Percentiles rank a stretch among this genome's conserved stretches.
Evolutionary conservation across 2,113 vertebrate genomes (phyloP).

Genomic region (Cathartes aura): DNA sequence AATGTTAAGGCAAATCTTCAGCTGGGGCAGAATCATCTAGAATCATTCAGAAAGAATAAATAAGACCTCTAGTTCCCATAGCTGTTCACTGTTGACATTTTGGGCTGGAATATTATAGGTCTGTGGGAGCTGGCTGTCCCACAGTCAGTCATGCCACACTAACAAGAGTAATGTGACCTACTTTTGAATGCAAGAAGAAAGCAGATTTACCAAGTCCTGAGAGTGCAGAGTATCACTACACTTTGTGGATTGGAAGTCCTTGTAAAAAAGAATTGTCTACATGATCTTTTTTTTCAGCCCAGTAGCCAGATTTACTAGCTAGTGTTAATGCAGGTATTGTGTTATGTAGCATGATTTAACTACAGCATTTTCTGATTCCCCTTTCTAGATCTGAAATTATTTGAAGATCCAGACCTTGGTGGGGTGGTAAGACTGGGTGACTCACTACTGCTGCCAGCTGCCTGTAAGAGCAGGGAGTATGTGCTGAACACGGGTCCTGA

Average conservation of each 20-base stretch:
- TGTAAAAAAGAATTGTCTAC: background rate
- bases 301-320: background rate
- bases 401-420: conserved; percentile 84
- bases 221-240: background rate
- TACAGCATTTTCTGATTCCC: background rate
- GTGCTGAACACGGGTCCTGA: background rate
- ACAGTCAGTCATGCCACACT: background rate
- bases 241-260: background rate
- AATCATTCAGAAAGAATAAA: background rate
- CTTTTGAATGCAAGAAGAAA: background rate
- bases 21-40: background rate
- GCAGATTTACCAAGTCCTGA: background rate
- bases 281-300: background rate
- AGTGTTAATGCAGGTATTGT: background rate
- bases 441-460: conserved; percentile 75
- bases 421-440: conserved; percentile 76
- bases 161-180: background rate
- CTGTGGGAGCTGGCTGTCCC: background rate
- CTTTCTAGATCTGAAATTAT: conserved; percentile 77
- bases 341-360: background rate
- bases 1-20: background rate
- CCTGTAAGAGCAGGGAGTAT: background rate
- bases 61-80: background rate
- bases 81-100: background rate
- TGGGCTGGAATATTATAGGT: background rate